These are phyloP conservation scores for Ammodytes dubius DNA, from an alignment of 2,113 vertebrate species.

Conservation along the genomic window DNA sequence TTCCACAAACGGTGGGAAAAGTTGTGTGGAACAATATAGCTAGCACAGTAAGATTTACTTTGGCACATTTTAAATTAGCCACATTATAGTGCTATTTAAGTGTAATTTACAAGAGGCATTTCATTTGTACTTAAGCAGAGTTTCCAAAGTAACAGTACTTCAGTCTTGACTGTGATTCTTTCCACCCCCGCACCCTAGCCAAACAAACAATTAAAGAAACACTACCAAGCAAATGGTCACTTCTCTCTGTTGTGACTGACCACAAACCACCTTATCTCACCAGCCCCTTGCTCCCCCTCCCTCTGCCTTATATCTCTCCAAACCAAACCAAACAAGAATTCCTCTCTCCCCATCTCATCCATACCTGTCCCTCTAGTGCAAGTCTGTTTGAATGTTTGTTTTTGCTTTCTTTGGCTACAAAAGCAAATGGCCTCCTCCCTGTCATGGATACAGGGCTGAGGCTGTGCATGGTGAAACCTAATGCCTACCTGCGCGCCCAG, in stretches of 20 bases:
- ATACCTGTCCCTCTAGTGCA: conserved; percentile 65
- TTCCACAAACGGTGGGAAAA: neutral
- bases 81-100: neutral
- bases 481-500: conserved; percentile 81
- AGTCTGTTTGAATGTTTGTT: conserved; percentile 72
- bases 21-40: neutral
- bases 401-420: conserved; percentile 78
- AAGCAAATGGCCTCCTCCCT: conserved; percentile 76
- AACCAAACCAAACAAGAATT: conserved; percentile 66
- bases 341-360: conserved; percentile 59
- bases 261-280: conserved; percentile 77
- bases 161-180: conserved; percentile 16
- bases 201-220: conserved; percentile 82
- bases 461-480: conserved; percentile 77
- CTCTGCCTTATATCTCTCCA: conserved; percentile 27
- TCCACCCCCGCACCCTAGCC: conserved; percentile 23
- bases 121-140: neutral
- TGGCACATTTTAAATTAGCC: neutral
- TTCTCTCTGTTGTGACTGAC: conserved; percentile 80
- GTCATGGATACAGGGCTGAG: conserved; percentile 66
- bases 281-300: conserved; percentile 51
- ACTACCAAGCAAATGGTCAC: conserved; percentile 74
- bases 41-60: neutral
- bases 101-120: neutral
- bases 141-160: neutral